Base-by-base conservation (phyloP, 2,888 invertebrate genomes). In the Himalopsyche tibetana region DNA sequence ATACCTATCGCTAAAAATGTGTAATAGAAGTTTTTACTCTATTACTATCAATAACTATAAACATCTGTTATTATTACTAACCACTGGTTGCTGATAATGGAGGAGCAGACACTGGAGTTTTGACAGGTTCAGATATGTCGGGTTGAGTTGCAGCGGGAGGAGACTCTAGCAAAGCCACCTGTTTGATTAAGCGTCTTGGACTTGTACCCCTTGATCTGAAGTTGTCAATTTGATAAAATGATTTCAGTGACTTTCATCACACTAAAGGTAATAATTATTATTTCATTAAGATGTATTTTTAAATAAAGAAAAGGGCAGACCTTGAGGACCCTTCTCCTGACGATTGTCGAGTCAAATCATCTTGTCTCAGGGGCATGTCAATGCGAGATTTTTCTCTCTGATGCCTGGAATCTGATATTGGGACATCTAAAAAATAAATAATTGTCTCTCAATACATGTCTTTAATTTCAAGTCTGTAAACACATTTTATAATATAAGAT, bases 161-260 rank as follows among this genome's bases (percentile, higher is more conserved):
- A 19, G 95, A 95, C 89, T 95, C 95, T 88, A 93, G 92, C 82
- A 96, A 91, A n/a, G 96, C 96, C 42, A 95, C 95, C 91, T 96
- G 96, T 89, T 96, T 96, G 83, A 94, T 95, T 28, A 96, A 91
- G 87, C 94, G 93, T 86, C 96, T 92, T 4, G 95, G 95, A 89
- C 95, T 96, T 82, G 94, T 93, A 5, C 94, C 94, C 85, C 94
- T 93, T 85, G 90, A 90, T 69, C 90, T 88, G 74, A 28, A 79
- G 82, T 51, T 15, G 12, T 15, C 51, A 51, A 15, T 51, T 51
- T 12, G 15, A 51, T 51, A 15, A 15, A 51, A 51, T 51, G 15
- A 51, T 36, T 19, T 12, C 5, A 36, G 19, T 19, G 19, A 15
- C 45, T 45, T 45, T 45, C 45, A 45, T 11, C 5, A 38, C 12